phyloP scores from a whole-genome alignment of 2,797 vertebrate species.

The Takifugu ocellatus region DNA sequence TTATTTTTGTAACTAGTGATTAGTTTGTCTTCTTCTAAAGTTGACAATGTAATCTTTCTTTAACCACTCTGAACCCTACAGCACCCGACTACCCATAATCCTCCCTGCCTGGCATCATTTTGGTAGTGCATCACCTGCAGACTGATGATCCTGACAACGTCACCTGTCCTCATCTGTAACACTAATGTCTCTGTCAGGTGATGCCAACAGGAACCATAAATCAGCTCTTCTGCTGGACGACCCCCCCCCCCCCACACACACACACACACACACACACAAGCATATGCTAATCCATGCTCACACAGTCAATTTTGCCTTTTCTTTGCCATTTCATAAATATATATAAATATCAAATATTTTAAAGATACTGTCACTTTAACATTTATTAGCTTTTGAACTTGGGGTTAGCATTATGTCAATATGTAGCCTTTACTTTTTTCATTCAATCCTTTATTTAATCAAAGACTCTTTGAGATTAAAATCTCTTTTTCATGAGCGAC shows the following conservation, averaged over 20 bases:
- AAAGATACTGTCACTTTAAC: too few relatives aligned
- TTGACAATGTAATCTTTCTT: constrained; percentile 60
- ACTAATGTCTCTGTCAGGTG: constrained; percentile 72
- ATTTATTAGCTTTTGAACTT: too few relatives aligned
- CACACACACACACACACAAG: constrained; percentile 43
- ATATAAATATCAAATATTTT: too few relatives aligned
- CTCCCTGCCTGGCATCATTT: constrained; percentile 51
- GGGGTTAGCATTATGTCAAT: too few relatives aligned
- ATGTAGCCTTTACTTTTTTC: too few relatives aligned
- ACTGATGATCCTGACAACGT: constrained; percentile 68
- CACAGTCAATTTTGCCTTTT: constrained; percentile 28
- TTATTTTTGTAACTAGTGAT: constrained; percentile 50
- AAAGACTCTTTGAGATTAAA: too few relatives aligned
- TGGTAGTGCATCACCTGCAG: constrained; percentile 57
- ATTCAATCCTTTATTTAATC: too few relatives aligned
- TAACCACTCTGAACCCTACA: constrained; percentile 28
- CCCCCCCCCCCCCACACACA: constrained; percentile 51
- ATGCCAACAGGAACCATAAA: constrained; percentile 65
- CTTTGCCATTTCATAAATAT: too few relatives aligned
- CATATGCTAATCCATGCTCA: not conserved
- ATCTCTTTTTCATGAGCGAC: too few relatives aligned
- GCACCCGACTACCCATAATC: constrained; percentile 49
- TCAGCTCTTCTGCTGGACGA: constrained; percentile 52
- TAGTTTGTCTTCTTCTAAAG: constrained; percentile 45
- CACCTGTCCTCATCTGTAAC: constrained; percentile 74